phyloP scores from a whole-genome alignment of 2,797 vertebrate species.

The Mustela erminea region DNA sequence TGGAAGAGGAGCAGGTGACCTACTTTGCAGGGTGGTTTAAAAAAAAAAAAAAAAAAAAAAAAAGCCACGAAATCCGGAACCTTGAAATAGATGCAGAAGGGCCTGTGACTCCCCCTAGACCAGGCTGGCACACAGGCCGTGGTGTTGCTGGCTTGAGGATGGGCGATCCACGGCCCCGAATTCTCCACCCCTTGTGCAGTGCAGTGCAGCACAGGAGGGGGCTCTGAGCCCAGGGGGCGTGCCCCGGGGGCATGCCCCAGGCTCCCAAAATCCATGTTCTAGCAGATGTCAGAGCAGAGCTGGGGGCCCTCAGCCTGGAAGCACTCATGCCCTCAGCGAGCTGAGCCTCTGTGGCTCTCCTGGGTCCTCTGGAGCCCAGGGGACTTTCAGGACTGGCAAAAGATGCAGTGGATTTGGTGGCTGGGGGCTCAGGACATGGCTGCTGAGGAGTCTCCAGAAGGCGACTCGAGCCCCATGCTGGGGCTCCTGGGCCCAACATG shows the following conservation, averaged over 20 bases:
- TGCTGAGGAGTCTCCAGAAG: background rate
- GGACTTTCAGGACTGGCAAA: background rate
- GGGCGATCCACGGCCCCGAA: background rate
- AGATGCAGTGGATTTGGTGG: background rate
- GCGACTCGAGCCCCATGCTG: background rate
- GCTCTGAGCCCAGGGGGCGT: background rate
- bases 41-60: slow-evolving; percentile 45
- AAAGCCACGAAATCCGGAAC: slow-evolving; percentile 62
- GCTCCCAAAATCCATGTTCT: background rate
- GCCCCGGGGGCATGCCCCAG: background rate
- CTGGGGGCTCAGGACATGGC: background rate
- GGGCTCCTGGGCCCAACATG: background rate
- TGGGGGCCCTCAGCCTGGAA: background rate
- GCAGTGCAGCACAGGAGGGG: background rate
- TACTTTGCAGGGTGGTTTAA: slow-evolving; percentile 75
- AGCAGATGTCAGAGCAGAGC: background rate
- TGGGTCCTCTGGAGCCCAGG: background rate
- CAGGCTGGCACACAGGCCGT: background rate
- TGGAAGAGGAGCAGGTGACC: slow-evolving; percentile 79
- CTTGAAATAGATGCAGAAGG: slow-evolving; percentile 76
- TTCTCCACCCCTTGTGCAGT: background rate
- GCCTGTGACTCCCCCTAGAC: slow-evolving; percentile 47
- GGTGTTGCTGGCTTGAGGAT: background rate
- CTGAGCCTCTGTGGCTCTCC: background rate
- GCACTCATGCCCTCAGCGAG: background rate